Conservation (phyloP, 2,113 vertebrate species). For the Nesospiza acunhae region DNA sequence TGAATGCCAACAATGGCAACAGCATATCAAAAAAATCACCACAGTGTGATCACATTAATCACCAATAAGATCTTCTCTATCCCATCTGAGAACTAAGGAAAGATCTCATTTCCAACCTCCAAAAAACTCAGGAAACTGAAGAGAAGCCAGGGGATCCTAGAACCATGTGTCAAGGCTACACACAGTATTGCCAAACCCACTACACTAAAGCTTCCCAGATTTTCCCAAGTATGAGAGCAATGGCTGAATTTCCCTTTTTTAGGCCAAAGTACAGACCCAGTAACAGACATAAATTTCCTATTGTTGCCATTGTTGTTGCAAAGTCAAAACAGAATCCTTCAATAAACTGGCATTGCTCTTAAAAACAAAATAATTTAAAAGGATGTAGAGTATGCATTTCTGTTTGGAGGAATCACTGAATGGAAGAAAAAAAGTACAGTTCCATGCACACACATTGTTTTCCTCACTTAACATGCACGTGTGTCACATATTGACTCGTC, state of each 20-base stretch:
- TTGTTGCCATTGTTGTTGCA: not conserved
- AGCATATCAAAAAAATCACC: not conserved
- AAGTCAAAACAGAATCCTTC: not conserved
- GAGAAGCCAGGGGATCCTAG: not conserved
- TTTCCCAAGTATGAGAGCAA: not conserved
- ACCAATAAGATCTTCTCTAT: not conserved
- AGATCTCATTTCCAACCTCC: not conserved
- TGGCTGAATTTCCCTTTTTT: not conserved
- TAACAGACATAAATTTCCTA: not conserved
- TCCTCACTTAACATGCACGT: not conserved
- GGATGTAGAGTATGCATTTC: not conserved
- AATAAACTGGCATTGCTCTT: not conserved
- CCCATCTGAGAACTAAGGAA: not conserved
- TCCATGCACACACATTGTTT: not conserved
- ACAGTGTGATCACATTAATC: not conserved
- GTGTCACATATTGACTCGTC: not conserved
- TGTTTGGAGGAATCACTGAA: not conserved
- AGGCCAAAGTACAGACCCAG: not conserved
- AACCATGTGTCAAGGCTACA: not conserved
- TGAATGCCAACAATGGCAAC: not conserved
- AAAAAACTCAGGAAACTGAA: not conserved
- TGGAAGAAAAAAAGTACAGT: not conserved
- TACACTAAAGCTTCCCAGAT: not conserved
- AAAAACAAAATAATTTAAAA: not conserved
- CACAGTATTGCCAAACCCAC: fast-evolving